Evolutionary conservation across 2,113 vertebrate genomes (phyloP), one percentile per base, ranked within the genome.

Genomic region (Leucopsar rothschildi): DNA sequence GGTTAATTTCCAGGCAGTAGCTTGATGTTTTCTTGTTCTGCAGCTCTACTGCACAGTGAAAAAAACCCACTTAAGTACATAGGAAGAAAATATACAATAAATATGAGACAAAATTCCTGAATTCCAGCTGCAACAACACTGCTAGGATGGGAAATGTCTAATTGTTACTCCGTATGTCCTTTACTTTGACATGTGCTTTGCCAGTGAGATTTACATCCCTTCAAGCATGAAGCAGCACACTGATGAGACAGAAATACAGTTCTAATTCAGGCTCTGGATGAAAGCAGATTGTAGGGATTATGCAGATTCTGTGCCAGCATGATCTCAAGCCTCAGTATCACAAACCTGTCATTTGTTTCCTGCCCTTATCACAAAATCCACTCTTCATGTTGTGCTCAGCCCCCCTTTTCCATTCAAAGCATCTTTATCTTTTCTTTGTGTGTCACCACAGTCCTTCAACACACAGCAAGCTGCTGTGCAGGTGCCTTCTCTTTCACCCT

Each of bases 31-130:
- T 55, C 25, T 15, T 66, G 33, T 78, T 78, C n/a, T 82, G 53
- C 31, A 91, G 45, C 77, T 82, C 23, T 15, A 49, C 6, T 15
- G 25, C 57, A n/a, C 29, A 65, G 29, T 63, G 66, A 94, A 91
- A 80, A 76, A 89, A 33, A 19, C 1, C 9, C 19, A 68, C 0
- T 0, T 55, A 66, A 10, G 21, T 59, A 45, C 10, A 77, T 15
- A 75, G 31, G 47, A 91, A 88, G 82, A 90, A 93, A 91, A 57
- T n/a, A 88, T 2, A 16, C 39, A 83, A 77, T n/a, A 80, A 88
- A 44, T 49, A 63, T 7, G 29, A 90, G 35, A 33, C 87, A 82
- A 10, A 19, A 12, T 77, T 87, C 45, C 82, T 37, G 45, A 92
- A 91, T 49, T 78, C 33, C 75, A 95, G 23, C 23, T 77, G 27